Evolutionary conservation across 35 echinoderm and acorn worm species (phyloP), one percentile per base, ranked within the genome.

Genomic region (Apostichopus parvimensis): DNA sequence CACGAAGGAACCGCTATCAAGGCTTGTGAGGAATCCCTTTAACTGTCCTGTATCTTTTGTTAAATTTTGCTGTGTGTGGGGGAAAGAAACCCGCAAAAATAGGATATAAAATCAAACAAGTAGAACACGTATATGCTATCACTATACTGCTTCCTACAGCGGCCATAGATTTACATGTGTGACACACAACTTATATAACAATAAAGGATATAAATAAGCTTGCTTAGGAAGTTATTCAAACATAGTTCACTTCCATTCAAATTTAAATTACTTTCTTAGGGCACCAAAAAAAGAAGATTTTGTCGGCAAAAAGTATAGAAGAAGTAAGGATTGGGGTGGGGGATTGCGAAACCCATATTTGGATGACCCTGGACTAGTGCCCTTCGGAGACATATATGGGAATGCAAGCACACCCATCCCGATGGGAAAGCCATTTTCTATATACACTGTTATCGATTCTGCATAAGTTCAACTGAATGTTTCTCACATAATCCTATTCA

Each of bases 1-100:
- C 71, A 88, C 86, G 52, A 88, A 88, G 6, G 86, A 88, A 6
- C 86, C 86, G 52, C 28, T 66, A 6, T 72, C 52, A 60, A 88
- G 57, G 9, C 60, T 23, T 73, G 62, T 53, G 23, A 88, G 61
- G 26, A 66, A 88, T 6, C 34, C 68, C 18, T 88, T n/a, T 10
- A 88, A 23, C 25, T 66, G 14, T 52, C 34, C 34, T 9, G 10
- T 45, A 62, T 88, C 86, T 25, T 71, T 88, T 73, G 86, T 88
- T 68, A 88, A 53, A 88, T 72, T 88, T 88, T 88, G 61, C 86
- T 88, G 24, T 88, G 64, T 2, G 7, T 17, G 17, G 25, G 17
- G 8, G 45, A 52, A 20, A 83, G 17, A n/a, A n/a, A 77, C 12
- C 68, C n/a, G n/a, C 5, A 72, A 14, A 72, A 72, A 72, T 20